Evolutionary conservation across 2,797 vertebrate genomes (phyloP).

Genomic region (Poeciliopsis turneri): DNA sequence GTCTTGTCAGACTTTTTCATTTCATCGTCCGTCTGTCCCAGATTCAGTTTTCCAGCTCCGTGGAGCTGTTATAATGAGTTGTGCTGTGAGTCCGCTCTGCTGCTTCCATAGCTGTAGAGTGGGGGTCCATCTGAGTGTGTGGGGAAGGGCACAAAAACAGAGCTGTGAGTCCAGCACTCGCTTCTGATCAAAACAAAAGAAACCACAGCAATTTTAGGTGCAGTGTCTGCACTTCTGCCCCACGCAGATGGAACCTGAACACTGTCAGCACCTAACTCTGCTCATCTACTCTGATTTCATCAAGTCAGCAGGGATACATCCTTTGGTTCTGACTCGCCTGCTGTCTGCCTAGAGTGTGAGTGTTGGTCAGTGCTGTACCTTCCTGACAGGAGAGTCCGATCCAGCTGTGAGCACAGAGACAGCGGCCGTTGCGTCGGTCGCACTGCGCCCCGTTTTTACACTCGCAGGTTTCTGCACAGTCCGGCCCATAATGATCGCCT

Average conservation of each 20-base stretch:
- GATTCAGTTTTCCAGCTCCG: slow-evolving; percentile 15
- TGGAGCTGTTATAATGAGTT: slow-evolving; percentile 69
- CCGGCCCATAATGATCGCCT: slow-evolving; percentile 82
- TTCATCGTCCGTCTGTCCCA: slow-evolving; percentile 17
- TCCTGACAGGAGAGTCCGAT: slow-evolving; percentile 85
- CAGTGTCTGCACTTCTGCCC: slow-evolving; percentile 37
- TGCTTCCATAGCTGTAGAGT: slow-evolving; percentile 37
- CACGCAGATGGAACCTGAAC: not conserved
- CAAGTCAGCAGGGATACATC: slow-evolving; percentile 49
- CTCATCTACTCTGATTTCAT: slow-evolving; percentile 50
- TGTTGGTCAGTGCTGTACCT: slow-evolving; percentile 73
- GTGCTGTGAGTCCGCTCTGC: slow-evolving; percentile 45
- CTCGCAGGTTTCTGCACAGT: slow-evolving; percentile 84
- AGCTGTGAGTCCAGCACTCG: slow-evolving; percentile 32
- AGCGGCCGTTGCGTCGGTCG: slow-evolving; percentile 82
- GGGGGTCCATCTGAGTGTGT: slow-evolving; percentile 68
- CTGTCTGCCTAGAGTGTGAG: slow-evolving; percentile 1
- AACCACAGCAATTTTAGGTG: slow-evolving; percentile 20
- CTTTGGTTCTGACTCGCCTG: slow-evolving; percentile 39
- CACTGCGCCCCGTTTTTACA: slow-evolving; percentile 85
- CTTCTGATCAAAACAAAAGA: slow-evolving; percentile 31
- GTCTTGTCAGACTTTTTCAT: slow-evolving; percentile 26
- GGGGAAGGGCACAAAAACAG: slow-evolving; percentile 9
- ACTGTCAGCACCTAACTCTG: slow-evolving; percentile 51
- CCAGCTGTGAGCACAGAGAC: slow-evolving; percentile 83